Evolutionary conservation across 2,888 invertebrate genomes (phyloP), one percentile per base, ranked within the genome.

Genomic region (Lasius fuliginosus): DNA sequence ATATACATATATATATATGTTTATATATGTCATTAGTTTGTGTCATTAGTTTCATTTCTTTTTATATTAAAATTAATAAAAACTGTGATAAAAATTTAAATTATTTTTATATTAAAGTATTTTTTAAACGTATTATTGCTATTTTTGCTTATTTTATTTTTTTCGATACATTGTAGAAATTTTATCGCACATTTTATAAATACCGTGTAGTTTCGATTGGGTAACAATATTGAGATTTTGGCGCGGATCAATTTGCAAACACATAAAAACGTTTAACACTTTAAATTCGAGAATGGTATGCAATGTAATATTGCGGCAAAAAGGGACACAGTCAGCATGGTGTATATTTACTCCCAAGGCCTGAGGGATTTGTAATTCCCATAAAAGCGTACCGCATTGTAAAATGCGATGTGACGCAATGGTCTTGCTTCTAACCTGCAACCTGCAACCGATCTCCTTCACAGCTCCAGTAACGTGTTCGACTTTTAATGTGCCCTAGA

Each of bases 321-420:
- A 68, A 58, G 11, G 15, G 84, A 88, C 76, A 84, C 46, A 83
- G 62, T 89, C 86, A 87, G 83, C 68, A 79, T 75, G 42, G 68
- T 71, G 67, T 83, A 40, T 42, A 42, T 68, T 56, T 76, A 85
- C 86, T 84, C 60, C 68, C 83, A 76, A 85, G 73, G 68, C 62
- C 60, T 62, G 60, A 82, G 83, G 82, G 86, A 84, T 88, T 89
- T 83, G 88, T 88, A 88, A 91, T 88, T 88, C 86, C 83, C 85
- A 85, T 87, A 88, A 89, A 90, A 69, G 85, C 69, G 60, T 60
- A 60, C 77, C 60, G 60, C 27, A 40, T 40, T 69, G 85, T 84
- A 86, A 88, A 91, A 87, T 86, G 82, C 71, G 73, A 76, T 68
- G 58, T 90, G 87, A 88, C 84, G 91, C 84, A 91, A 91, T 75